Base-by-base conservation (phyloP, 1,140 invertebrate genomes). In the Anastrepha obliqua region DNA sequence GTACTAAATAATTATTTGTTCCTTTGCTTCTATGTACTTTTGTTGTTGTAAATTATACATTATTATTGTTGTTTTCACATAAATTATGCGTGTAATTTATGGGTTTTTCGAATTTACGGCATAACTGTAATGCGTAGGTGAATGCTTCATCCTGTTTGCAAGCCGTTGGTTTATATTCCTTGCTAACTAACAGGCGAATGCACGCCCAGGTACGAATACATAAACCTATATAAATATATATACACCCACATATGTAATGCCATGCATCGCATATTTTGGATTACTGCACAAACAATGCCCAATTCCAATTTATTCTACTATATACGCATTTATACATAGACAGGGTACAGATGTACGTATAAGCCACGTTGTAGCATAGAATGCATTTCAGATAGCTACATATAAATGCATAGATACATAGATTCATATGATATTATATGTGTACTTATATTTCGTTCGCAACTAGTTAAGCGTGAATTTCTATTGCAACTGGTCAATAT, bases 381-480 rank as follows among this genome's bases (percentile, higher is more conserved):
- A 29, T 29, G 29, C 29, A 29, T 29, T 29, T 29, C 29, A 29
- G 29, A 0, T 29, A 29, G 0, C 29, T 29, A 29, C 29, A 29
- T 29, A 29, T 29, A 29, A 81, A 44, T 74, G 29, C 44, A 44
- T 44, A 15, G 17, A 74, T 74, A 44, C 15, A 44, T 81, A 81
- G 44, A 20, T 81, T 51, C 29, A 51, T 58, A 81, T 44, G 51
- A 74, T 17, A 39, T 5, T 62, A 7, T 59, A 39, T 44, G 9
- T 29, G 6, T 17, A 15, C 55, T 62, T 29, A 60, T 86, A 62
- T 86, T 86, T 86, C 58, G 85, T 44, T 42, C 85, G 59, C 15
- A 87, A 67, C 86, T 87, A 87, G 67, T 87, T 87, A 20, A 87
- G 86, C 86, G 86, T 87, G 67, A 87, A 87, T 87, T 87, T 87